Base-by-base conservation (phyloP, 2,888 invertebrate genomes). In the Drosophila tanythrix region DNA sequence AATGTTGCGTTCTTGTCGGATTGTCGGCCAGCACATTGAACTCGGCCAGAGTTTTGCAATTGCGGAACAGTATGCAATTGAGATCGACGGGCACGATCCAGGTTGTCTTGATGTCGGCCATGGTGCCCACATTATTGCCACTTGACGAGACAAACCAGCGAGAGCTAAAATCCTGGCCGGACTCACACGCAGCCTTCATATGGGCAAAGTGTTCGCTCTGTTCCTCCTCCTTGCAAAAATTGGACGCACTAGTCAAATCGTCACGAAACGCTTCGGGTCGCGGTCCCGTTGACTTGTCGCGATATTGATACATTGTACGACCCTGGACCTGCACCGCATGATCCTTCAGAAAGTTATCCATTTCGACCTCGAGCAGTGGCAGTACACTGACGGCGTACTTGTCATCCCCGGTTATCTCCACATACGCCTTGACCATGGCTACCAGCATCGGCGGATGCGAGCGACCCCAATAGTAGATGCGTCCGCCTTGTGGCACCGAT, bases 101-200 rank as follows among this genome's bases (percentile, higher is more conserved):
- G 11, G 96, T 95, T 4, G 97, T 97, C 90, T 96, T 96, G 71
- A 97, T 94, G 89, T 97, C 95, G 6, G 95, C 94, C 51, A 98
- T 93, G 83, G 90, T 92, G 94, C 96, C 96, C 94, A 95, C 95
- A 82, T 96, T 95, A 0, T 95, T 95, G 13, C 95, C 95, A 64
- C 95, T 94, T 0, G 95, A 93, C 25, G 92, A 89, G 61, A 96
- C 95, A 91, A 97, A 97, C 98, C 98, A 99, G 53, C 99, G 94
- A 2, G 96, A 96, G 0, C 97, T 98, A 93, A 98, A 99, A 91
- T 99, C 98, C 98, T 98, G 98, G 1, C 99, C 99, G 0, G 98
- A 98, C 92, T 99, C 99, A 0, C 98, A 98, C 0, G 96, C 98
- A 0, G 98, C 96, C 89, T 98, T 98, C 35, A 99, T 88, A 90